phyloP scores from a whole-genome alignment of 2,113 vertebrate genomes.

The Platanista minor region DNA sequence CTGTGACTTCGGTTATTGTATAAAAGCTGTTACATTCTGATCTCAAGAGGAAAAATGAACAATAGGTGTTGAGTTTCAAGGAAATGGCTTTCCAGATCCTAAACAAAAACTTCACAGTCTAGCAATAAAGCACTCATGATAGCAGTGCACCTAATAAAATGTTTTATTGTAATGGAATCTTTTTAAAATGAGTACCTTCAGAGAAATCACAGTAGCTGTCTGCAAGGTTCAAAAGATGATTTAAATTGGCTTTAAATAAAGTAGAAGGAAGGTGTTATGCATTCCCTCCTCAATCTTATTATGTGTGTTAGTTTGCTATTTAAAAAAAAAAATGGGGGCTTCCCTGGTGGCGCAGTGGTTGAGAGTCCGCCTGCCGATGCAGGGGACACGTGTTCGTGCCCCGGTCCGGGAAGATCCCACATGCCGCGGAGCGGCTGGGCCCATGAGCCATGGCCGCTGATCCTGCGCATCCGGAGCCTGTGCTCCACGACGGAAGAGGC shows the following conservation, averaged over 20 bases:
- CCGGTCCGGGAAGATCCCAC: no score
- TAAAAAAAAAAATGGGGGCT: background rate
- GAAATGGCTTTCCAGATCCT: slow-evolving; percentile 21
- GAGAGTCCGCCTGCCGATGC: no score
- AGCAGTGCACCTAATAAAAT: background rate
- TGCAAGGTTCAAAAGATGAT: slow-evolving; percentile 20
- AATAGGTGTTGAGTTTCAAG: slow-evolving; percentile 42
- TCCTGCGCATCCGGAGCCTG: no score
- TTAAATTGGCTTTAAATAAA: slow-evolving; percentile 35
- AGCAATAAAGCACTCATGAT: background rate
- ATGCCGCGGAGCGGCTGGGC: no score
- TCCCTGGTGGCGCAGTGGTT: no score
- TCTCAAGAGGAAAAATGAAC: background rate
- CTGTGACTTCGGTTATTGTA: slow-evolving; percentile 24
- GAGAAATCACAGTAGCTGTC: slow-evolving; percentile 20
- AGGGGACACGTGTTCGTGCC: no score
- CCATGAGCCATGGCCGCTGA: no score
- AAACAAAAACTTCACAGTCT: slow-evolving; percentile 8
- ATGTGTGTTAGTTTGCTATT: slow-evolving; percentile 10
- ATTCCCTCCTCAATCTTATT: slow-evolving; percentile 11
- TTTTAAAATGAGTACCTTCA: slow-evolving; percentile 27
- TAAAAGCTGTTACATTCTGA: slow-evolving; percentile 40
- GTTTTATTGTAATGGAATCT: slow-evolving; percentile 6
- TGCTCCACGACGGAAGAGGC: no score
- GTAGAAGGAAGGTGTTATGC: background rate